Evolutionary conservation across 1,140 invertebrate genomes (phyloP).

Genomic region (Ceratitis capitata): DNA sequence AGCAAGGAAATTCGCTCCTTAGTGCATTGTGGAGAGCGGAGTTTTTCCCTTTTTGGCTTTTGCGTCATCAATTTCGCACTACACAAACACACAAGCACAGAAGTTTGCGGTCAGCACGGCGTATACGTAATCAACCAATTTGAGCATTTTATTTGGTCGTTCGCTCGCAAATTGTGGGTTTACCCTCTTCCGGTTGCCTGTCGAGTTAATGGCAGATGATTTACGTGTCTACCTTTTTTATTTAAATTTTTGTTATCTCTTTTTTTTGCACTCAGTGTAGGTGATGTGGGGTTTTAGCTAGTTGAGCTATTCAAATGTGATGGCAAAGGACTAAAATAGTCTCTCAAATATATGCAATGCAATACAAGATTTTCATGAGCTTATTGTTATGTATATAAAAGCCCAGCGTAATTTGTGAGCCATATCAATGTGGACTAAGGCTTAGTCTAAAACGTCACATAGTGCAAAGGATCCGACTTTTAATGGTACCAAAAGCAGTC

Average conservation of each 20-base stretch:
- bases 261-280: not conserved
- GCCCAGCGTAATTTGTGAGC: no score
- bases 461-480: no score
- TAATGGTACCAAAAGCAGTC: no score
- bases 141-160: not conserved
- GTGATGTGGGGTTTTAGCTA: no score
- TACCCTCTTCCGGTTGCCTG: conserved; percentile 16
- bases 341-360: not conserved
- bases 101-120: not conserved
- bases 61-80: not conserved
- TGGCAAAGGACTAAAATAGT: not conserved
- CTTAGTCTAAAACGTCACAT: no score
- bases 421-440: no score
- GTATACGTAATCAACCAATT: not conserved
- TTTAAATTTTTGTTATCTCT: not conserved
- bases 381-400: no score
- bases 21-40: not conserved
- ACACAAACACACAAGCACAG: not conserved
- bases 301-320: no score
- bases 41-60: not conserved
- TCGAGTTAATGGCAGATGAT: not conserved
- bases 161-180: not conserved
- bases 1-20: not conserved
- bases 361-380: no score
- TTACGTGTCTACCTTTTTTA: not conserved